Evolutionary conservation across 2,888 invertebrate species (phyloP).

Genomic region (Thera obeliscata): DNA sequence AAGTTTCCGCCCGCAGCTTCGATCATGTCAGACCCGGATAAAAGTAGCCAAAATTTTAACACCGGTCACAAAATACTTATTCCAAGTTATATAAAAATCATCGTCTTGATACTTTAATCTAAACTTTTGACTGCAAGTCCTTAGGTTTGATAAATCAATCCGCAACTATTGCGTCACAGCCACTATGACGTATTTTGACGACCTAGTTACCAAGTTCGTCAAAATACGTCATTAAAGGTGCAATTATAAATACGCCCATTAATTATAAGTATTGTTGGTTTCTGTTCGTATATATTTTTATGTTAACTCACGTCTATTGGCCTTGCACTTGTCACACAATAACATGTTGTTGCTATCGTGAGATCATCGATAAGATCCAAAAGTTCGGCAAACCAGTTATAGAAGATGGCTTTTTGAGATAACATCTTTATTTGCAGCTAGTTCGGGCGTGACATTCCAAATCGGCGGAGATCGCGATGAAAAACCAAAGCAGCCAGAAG

Average conservation of each 20-base stretch:
- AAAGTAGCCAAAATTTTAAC: no score
- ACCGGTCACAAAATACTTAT: no score
- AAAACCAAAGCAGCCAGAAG: slow-evolving; percentile 81
- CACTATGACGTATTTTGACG: no score
- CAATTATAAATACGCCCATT: background rate
- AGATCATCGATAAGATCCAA: slow-evolving; percentile 10
- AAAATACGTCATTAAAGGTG: no score
- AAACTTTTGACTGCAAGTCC: no score
- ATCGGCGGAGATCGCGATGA: slow-evolving; percentile 87
- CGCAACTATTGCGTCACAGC: no score
- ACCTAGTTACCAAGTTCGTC: no score
- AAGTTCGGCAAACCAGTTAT: slow-evolving; percentile 4
- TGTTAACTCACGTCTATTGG: background rate
- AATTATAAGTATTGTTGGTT: background rate
- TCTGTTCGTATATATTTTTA: background rate
- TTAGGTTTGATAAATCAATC: no score
- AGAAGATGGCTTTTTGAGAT: slow-evolving; percentile 12
- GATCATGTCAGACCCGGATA: no score
- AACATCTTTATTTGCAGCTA: slow-evolving; percentile 61
- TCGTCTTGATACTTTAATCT: no score
- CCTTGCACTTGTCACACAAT: background rate
- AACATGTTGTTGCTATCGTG: slow-evolving; percentile 6
- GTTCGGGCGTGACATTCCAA: slow-evolving; percentile 88
- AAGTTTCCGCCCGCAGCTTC: no score
- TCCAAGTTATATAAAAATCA: no score